Base-by-base conservation (phyloP, 2,797 vertebrate species). In the Peromyscus eremicus region DNA sequence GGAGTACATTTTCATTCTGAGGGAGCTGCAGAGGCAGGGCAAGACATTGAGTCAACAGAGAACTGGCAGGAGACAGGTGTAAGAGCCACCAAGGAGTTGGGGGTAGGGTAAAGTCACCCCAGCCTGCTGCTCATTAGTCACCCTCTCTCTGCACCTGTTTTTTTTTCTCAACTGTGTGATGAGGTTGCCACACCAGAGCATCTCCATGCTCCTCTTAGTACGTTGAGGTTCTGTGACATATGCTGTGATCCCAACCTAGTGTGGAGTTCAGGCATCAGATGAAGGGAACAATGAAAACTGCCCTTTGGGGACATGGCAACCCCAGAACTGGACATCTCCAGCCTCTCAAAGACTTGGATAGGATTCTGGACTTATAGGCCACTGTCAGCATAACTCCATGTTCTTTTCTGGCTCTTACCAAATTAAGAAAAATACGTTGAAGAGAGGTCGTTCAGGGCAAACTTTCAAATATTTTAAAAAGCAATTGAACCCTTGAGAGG, bases 1-100 rank as follows among this genome's bases (percentile, higher is more conserved):
- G 64, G 75, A 37, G 29, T 71, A n/a, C 83, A 34, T 94, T 95
- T 94, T 83, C 2, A 95, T 95, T 94, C 94, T 75, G 21, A 92
- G 85, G 8, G 77, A 77, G 93, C 60, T 0, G 1, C 76, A 60
- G 89, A 85, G 43, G 57, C 89, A 73, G 77, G 32, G 64, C 64
- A 55, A 76, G 76, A 75, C 71, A 16, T 13, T 34, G 85, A 83
- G 68, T 77, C 55, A 79, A 62, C 90, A 40, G 6, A 71, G 89
- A 91, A 19, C 43, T 64, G 91, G 89, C 86, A 93, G 81, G 37
- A 84, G 71, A 8, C 27, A 52, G 94, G 79, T 62, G 11, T 29
- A 11, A 81, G 70, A n/a, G 37, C 55, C 66, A n/a, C 32, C 10
- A 9, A 77, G 68, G 81, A 49, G 19, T 0, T 43, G 82, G 92